A percentile compares a stretch with the other conserved stretches of the same genome.
Conservation (phyloP, 2,113 vertebrate species). For the Ailuropoda melanoleuca region DNA sequence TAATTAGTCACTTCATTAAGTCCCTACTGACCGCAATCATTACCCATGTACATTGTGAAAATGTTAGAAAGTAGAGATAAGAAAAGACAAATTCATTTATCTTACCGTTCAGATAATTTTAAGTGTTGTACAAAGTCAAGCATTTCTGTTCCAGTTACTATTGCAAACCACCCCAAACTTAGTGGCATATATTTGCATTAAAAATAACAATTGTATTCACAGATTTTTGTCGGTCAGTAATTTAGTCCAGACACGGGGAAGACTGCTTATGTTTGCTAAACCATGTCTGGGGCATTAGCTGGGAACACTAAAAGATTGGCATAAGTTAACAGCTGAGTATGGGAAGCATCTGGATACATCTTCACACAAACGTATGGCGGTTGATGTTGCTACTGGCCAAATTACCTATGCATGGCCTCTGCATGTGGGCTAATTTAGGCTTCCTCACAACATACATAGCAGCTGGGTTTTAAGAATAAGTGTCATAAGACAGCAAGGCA, state of each 20-base stretch:
- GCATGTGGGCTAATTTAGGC: neutral
- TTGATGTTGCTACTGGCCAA: neutral
- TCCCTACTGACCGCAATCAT: neutral
- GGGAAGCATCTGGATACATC: neutral
- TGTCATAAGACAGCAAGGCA: neutral
- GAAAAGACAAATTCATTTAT: neutral
- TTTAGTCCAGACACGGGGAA: neutral
- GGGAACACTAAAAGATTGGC: neutral
- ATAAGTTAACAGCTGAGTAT: neutral
- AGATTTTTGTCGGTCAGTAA: neutral
- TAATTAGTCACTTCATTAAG: neutral
- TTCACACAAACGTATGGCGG: neutral
- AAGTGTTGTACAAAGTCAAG: neutral
- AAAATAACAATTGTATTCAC: neutral
- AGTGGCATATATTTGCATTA: neutral
- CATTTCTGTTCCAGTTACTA: neutral
- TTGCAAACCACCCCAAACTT: neutral
- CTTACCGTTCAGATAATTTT: neutral
- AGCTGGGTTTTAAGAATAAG: neutral
- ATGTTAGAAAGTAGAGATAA: neutral
- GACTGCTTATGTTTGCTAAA: neutral
- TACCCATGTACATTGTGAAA: neutral
- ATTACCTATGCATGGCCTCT: neutral
- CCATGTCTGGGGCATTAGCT: neutral
- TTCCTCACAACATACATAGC: neutral